Base-by-base conservation (phyloP, 1,140 invertebrate species). In the Lethrus apterus region DNA sequence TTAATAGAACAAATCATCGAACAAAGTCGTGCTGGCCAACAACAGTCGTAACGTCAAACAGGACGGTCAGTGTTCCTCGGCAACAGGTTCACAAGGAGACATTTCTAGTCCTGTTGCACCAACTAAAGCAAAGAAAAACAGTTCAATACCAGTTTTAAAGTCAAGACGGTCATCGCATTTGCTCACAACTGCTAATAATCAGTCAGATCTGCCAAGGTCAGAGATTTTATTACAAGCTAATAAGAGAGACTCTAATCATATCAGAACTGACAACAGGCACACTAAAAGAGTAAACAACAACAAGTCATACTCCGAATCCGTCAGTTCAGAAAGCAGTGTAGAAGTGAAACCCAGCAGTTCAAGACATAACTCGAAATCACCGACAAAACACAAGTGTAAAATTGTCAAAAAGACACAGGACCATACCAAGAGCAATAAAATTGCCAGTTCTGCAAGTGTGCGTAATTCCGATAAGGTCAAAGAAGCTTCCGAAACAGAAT, bases 11-110 rank as follows among this genome's bases (percentile, higher is more conserved):
- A n/a, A n/a, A n/a, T n/a, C n/a, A n/a, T n/a, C n/a, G n/a, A 36
- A 36, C 34, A 36, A 36, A 36, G 3, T 20, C 34, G 34, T 34
- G 32, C 32, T 34, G 32, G 32, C 32, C 32, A 34, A 34, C 32
- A 34, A 34, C 13, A 34, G 32, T 36, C 34, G 34, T 21, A 17
- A 17, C 2, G 15, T n/a, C 15, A 11, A 9, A n/a, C 18, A 36
- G 17, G 34, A 36, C 19, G 34, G 34, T 36, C 15, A 18, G 17
- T 4, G 17, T 20, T 20, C 34, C 34, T 36, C 19, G 15, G 11
- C 7, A n/a, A 26, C 10, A 36, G 23, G 17, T 20, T 36, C 34
- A 17, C 34, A 36, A 36, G 17, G 34, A 4, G 17, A 36, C 34
- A 20, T 19, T 20, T 9, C 34, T 8, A 36, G 23, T 20, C 23